Percentiles rank a stretch among this genome's conserved stretches.
These are phyloP conservation scores for Hormaphis cornu DNA, from an alignment of 1,140 invertebrate species.

Conservation along the genomic window DNA sequence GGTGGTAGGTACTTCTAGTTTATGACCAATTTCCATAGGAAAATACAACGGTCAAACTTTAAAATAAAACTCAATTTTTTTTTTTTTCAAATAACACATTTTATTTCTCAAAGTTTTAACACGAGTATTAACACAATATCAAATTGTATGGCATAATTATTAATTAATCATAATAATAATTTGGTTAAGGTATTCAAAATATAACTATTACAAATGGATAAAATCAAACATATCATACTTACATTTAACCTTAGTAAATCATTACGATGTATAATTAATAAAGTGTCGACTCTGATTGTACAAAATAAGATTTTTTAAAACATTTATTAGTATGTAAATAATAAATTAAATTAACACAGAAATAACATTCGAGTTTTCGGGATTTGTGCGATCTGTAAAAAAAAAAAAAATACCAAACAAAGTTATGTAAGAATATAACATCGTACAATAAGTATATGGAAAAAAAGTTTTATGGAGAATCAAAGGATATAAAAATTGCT, in stretches of 20 bases:
- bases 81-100: too few relatives aligned
- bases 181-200: not conserved
- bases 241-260: too few relatives aligned
- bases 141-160: not conserved
- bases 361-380: not conserved
- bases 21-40: too few relatives aligned
- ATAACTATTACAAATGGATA: too few relatives aligned
- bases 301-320: constrained; percentile 6
- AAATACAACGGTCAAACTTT: too few relatives aligned
- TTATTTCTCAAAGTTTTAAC: too few relatives aligned
- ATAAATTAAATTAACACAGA: not conserved
- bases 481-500: too few relatives aligned
- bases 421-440: not conserved
- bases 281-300: not conserved
- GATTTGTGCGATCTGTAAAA: constrained; percentile 11
- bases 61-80: too few relatives aligned
- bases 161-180: not conserved
- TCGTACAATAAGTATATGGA: not conserved
- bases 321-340: not conserved
- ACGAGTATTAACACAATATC: too few relatives aligned
- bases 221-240: too few relatives aligned
- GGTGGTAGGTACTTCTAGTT: too few relatives aligned
- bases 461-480: not conserved
- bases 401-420: not conserved
- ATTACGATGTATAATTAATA: not conserved